Evolutionary conservation across 1,140 invertebrate genomes (phyloP), one percentile per base, ranked within the genome.

Genomic region (Choristoneura fumiferana): DNA sequence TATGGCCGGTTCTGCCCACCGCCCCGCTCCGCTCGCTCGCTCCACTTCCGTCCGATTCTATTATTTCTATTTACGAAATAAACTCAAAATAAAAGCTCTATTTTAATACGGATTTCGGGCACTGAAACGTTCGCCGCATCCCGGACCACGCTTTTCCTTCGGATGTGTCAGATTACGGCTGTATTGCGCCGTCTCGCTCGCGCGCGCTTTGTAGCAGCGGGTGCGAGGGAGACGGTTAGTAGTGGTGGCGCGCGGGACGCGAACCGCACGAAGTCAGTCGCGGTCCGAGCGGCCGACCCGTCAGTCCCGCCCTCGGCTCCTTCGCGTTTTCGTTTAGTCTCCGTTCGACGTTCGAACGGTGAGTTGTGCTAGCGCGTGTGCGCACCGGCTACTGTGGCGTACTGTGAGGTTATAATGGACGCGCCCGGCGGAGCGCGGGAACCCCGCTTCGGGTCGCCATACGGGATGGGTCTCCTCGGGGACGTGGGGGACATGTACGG

Each of bases 401-500:
- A 91, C 89, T 92, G 91, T 89, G 91, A 91, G 83, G 90, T 92
- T 72, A 91, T 92, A 87, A 95, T 94, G 93, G 93, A 94, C 91
- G 92, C 92, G 84, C 93, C 94, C 90, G 93, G 93, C 88, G 94
- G 94, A 92, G 93, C 93, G 91, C 92, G 94, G 91, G 95, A 95
- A 92, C 93, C 94, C 94, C 94, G 95, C 83, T 95, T 95, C 89
- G 94, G 93, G 90, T 92, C 95, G 90, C 93, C 94, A 82, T 96
- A 95, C 90, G 93, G 93, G 83, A 95, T 96, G 94, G 94, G 94
- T 76, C 91, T 95, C 74, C 91, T 95, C 76, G 92, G 94, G 75
- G 94, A 95, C 75, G 91, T 93, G 74, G 90, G 93, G 63, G 94
- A 95, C 75, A 94, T 95, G 81, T 95, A 95, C 87, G 93, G 93